phyloP scores from a whole-genome alignment of 2,888 invertebrate species.

The Drosophila koepferae region DNA sequence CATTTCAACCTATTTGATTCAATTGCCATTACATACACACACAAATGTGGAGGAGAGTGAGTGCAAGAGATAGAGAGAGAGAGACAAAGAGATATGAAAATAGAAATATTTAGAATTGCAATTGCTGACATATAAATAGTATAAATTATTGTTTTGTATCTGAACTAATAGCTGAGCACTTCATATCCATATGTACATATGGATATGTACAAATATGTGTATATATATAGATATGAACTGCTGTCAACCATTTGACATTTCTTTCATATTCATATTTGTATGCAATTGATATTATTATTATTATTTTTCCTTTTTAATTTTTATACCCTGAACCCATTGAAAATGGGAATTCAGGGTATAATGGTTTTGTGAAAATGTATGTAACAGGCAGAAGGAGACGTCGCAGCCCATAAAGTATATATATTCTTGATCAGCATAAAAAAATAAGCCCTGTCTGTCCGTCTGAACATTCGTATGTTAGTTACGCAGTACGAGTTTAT shows the following conservation, averaged over 20 bases:
- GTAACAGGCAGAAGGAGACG: too few relatives aligned
- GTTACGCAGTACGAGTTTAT: too few relatives aligned
- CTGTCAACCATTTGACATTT: slow-evolving; percentile 18
- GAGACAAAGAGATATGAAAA: background rate
- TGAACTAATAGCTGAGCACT: slow-evolving; percentile 3
- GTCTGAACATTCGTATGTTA: too few relatives aligned
- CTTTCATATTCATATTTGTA: slow-evolving; percentile 17
- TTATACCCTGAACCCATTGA: too few relatives aligned
- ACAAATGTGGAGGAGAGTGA: background rate
- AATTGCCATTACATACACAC: slow-evolving; percentile 2
- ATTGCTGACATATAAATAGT: slow-evolving; percentile 18
- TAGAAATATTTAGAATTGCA: slow-evolving; percentile 1
- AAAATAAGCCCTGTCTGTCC: too few relatives aligned
- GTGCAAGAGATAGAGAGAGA: background rate
- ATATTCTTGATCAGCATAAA: too few relatives aligned
- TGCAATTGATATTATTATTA: slow-evolving; percentile 9
- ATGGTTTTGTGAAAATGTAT: too few relatives aligned
- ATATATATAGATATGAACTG: background rate
- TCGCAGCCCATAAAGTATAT: too few relatives aligned
- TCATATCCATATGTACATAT: too few relatives aligned
- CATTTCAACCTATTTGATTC: slow-evolving; percentile 17
- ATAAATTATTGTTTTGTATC: slow-evolving; percentile 20
- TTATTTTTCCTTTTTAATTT: background rate
- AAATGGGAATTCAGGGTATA: too few relatives aligned
- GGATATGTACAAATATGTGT: background rate